Base-by-base conservation (phyloP, 2,888 invertebrate genomes). In the Colletes collaris region DNA sequence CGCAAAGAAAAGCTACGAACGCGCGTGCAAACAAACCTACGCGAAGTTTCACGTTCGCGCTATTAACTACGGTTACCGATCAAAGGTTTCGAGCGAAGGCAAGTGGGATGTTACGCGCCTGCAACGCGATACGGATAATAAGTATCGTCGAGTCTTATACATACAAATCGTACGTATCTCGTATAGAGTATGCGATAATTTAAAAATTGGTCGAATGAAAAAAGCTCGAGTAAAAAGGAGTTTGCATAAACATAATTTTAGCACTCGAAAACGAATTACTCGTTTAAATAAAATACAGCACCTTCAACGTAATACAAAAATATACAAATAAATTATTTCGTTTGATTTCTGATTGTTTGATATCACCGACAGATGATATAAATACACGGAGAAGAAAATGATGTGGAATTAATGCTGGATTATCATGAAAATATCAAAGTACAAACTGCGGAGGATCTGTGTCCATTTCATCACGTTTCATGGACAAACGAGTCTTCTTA, bases 131-230 rank as follows among this genome's bases (percentile, higher is more conserved):
- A 37, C 11, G 13, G 62, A 70, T 62, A 74, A 27, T 13, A 37
- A 0, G 6, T 55, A 69, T 53, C 27, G 11, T 19, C 19, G 46
- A 13, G 8, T 7, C 11, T 49, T 11, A 27, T 19, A 49, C 64
- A 64, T 11, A 64, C 5, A 53, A 46, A 10, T 40, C 50, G 6
- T 4, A 4, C 7, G 2, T 49, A 52, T 64, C 68, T 64, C 37
- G 11, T 8, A 4, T 35, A 63, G 58, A 63, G 40, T 59, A 13
- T 27, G 37, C 10, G 62, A 77, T 76, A 63, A 77, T 64, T 56
- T 44, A 44, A 7, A 76, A 63, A 52, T 56, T 7, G 19, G 13
- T 46, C 52, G 44, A 3, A 4, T n/a, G n/a, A 4, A 50, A 0
- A 13, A 13, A 11, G 8, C 49, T 49, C 27, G 19, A 13, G 3